Base-by-base conservation (phyloP, 2,113 vertebrate species). In the Amazona vittata region DNA sequence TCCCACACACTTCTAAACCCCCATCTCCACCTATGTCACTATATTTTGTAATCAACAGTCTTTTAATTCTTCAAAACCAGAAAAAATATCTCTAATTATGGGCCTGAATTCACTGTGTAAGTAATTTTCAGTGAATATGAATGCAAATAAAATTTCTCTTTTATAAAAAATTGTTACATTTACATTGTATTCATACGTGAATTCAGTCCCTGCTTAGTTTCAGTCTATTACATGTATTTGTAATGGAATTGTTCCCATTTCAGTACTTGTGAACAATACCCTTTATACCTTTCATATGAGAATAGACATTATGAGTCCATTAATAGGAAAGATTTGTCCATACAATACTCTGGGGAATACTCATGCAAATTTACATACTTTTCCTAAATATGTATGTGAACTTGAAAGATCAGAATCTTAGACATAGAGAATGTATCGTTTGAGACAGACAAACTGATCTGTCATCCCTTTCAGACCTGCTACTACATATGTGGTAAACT, bases 271-370 rank as follows among this genome's bases (percentile, higher is more conserved):
- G 96, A 96, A 94, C 94, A 96, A 95, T 94, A 93, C 86, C 77
- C 52, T 96, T 97, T 93, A 33, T 92, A 89, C 84, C 84, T 86
- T 92, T 96, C 77, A 79, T 75, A 92, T 84, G 86, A 93, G 95
- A 95, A 95, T 92, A 96, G 94, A 92, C 83, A 96, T 96, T 96
- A 96, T 76, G 89, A 93, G 90, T 81, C 86, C 96, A 96, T 96
- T 95, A 95, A 96, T 96, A 83, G 96, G 74, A 70, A 94, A 95
- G 89, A 93, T 92, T 92, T 94, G 94, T 96, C 94, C 96, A 79
- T 93, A 91, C 55, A 94, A 91, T 96, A 93, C 94, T 91, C 94
- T 69, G 79, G 94, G 87, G 96, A 96, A 93, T 94, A 91, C 95
- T 97, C 80, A 89, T 79, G 90, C 60, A 92, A 93, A 96, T 96